Conservation (phyloP, 2,888 invertebrate species). For the Hartigia nigra region DNA sequence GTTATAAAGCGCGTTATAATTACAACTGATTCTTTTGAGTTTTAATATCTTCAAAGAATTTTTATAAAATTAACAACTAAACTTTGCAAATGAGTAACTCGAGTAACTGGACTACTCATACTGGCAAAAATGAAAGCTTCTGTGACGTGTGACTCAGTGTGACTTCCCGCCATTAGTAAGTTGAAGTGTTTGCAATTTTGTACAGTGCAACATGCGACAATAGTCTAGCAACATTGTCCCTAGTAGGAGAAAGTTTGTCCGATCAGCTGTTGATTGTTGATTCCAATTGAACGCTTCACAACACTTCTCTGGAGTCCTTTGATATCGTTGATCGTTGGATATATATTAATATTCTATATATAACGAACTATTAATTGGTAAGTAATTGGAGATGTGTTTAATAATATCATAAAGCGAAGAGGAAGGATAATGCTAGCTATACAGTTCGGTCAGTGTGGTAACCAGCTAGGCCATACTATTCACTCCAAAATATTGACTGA, state of each 20-base stretch:
- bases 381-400: not conserved
- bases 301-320: not conserved
- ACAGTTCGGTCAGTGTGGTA: constrained; percentile 71
- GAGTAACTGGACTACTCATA: no score
- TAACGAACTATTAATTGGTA: not conserved
- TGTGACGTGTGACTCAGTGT: no score
- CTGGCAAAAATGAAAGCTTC: no score
- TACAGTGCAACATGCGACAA: not conserved
- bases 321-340: not conserved
- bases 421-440: constrained; percentile 59
- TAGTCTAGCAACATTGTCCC: not conserved
- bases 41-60: no score
- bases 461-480: constrained; percentile 67
- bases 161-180: no score
- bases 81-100: no score
- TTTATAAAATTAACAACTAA: no score
- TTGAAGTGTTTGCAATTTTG: no score
- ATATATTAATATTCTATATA: not conserved
- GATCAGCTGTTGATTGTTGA: not conserved
- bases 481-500: constrained; percentile 65
- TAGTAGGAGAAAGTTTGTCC: not conserved
- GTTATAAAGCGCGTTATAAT: not conserved
- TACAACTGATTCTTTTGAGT: not conserved
- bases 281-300: not conserved
- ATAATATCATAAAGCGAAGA: constrained; percentile 1